Evolutionary conservation across 2,888 invertebrate genomes (phyloP).

Genomic region (Aquatica leii): DNA sequence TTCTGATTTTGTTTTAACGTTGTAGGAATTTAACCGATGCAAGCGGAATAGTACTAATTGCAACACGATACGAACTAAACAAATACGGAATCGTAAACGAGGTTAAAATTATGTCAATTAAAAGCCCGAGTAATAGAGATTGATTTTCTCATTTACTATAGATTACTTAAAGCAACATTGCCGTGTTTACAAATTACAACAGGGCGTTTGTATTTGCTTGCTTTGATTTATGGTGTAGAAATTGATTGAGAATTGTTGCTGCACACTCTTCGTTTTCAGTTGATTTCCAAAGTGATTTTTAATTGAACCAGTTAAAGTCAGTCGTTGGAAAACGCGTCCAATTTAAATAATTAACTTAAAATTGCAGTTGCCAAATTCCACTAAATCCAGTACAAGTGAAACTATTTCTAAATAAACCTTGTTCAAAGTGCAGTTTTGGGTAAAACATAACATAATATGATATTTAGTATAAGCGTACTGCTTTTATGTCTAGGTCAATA

Average conservation of each 20-base stretch:
- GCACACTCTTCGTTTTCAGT: no score
- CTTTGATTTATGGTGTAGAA: constrained; percentile 40
- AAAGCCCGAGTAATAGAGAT: constrained; percentile 41
- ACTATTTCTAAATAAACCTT: no score
- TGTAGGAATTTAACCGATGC: background rate
- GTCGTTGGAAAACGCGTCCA: no score
- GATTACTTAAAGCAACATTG: constrained; percentile 38
- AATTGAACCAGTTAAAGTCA: no score
- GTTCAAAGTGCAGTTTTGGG: no score
- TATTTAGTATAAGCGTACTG: no score
- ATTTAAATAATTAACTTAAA: no score
- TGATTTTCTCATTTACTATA: constrained; percentile 39
- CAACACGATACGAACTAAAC: constrained; percentile 27
- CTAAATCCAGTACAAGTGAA: no score
- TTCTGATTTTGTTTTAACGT: background rate
- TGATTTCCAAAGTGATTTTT: no score
- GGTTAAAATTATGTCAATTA: constrained; percentile 38
- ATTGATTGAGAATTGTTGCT: constrained; percentile 36
- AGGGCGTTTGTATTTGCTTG: constrained; percentile 39
- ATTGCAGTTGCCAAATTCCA: no score
- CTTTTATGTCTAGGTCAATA: no score
- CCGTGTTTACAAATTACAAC: constrained; percentile 44
- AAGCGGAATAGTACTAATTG: background rate
- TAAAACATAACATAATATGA: no score
- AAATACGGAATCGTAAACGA: constrained; percentile 31